phyloP scores from a whole-genome alignment of 2,797 vertebrate genomes.

The Malacoctenus gilli region DNA sequence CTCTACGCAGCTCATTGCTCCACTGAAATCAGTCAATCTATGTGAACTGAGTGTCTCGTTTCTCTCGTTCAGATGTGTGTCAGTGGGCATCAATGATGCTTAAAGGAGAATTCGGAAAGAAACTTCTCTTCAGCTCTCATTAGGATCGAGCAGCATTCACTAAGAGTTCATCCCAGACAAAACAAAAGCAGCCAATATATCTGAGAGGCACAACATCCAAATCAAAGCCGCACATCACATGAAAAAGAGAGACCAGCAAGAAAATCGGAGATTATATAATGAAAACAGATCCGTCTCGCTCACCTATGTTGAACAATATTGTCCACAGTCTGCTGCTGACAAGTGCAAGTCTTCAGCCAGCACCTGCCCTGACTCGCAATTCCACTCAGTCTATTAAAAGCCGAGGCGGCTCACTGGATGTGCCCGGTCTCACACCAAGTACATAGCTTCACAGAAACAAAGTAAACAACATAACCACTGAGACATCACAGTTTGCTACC shows the following conservation, averaged over 20 bases:
- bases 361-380: conserved; percentile 5
- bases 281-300: not conserved
- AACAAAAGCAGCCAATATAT: not conserved
- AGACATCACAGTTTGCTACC: conserved; percentile 1
- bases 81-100: not conserved
- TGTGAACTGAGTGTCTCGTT: not conserved
- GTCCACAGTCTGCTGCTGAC: not conserved
- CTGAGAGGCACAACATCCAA: not conserved
- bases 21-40: not conserved
- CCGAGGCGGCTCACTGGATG: conserved; percentile 15
- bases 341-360: conserved; percentile 20
- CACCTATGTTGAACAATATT: not conserved
- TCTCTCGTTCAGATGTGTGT: not conserved
- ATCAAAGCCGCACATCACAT: not conserved
- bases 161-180: not conserved
- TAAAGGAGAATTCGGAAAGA: not conserved
- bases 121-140: not conserved
- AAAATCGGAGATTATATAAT: too few species aligned
- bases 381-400: conserved; percentile 15
- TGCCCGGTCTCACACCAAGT: conserved; percentile 15
- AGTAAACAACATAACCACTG: conserved; percentile 20
- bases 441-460: conserved; percentile 14
- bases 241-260: not conserved
- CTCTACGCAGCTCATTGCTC: too few species aligned
- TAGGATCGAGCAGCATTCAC: not conserved